phyloP scores from a whole-genome alignment of 2,888 invertebrate genomes.

The Brenthis ino region DNA sequence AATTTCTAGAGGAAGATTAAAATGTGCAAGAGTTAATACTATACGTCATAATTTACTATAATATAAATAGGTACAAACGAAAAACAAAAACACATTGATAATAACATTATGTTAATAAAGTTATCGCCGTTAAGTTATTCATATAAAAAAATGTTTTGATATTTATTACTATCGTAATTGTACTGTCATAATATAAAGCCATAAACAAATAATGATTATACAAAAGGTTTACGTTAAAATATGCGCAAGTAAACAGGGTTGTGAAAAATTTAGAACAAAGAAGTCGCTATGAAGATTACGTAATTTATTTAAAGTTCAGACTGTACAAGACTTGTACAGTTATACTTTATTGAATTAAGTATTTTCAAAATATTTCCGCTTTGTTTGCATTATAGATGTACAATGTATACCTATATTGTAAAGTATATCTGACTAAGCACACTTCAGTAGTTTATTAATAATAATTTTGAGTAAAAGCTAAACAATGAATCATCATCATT shows the following conservation, averaged over 20 bases:
- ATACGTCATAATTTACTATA: no score
- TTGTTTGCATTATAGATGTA: neutral
- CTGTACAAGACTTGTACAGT: neutral
- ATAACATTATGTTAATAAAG: no score
- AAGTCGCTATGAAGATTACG: slow-evolving; percentile 37
- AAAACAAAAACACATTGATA: no score
- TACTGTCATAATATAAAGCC: no score
- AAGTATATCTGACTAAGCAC: neutral
- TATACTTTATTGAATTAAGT: slow-evolving; percentile 16
- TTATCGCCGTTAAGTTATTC: no score
- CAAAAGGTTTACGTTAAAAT: neutral
- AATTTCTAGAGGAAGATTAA: no score
- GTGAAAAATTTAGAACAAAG: slow-evolving; percentile 35
- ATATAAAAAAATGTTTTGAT: no score
- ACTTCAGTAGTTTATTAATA: neutral
- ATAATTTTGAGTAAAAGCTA: slow-evolving; percentile 1
- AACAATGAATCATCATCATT: slow-evolving; percentile 13
- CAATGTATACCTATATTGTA: neutral
- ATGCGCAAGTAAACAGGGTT: slow-evolving; percentile 7
- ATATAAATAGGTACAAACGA: no score
- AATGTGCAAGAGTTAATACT: no score
- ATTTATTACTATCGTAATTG: no score
- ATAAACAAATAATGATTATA: no score
- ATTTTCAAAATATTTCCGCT: neutral
- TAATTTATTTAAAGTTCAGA: slow-evolving; percentile 34